Evolutionary conservation across 2,113 vertebrate genomes (phyloP).

Genomic region (Stictonetta naevosa): DNA sequence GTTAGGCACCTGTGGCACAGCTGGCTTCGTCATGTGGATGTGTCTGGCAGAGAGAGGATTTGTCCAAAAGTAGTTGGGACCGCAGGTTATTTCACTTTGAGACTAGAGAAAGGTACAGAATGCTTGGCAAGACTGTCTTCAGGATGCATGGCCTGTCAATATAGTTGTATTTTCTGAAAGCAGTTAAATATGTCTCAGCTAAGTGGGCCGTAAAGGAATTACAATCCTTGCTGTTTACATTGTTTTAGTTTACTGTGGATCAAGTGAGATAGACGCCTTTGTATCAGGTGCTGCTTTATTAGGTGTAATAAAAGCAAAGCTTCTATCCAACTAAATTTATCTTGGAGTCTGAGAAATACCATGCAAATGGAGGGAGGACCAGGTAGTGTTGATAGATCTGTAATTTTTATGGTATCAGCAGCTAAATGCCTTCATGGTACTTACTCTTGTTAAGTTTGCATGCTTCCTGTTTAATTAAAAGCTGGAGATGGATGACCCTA

Average conservation of each 20-base stretch:
- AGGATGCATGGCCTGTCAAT: neutral
- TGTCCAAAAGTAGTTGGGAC: neutral
- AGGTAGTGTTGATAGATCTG: neutral
- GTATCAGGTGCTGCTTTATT: slow-evolving; percentile 4
- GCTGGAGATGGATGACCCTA: neutral
- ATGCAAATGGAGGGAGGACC: neutral
- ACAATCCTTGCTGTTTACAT: neutral
- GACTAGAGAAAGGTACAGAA: neutral
- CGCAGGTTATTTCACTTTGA: neutral
- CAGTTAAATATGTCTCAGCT: neutral
- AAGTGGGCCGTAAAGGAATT: neutral
- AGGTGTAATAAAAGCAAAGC: neutral
- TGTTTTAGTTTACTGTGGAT: neutral
- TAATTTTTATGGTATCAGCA: neutral
- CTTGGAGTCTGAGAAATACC: neutral
- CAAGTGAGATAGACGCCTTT: neutral
- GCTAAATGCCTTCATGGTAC: neutral
- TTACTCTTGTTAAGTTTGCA: too few species aligned
- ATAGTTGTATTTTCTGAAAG: neutral
- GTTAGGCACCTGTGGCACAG: neutral
- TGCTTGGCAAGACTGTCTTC: neutral
- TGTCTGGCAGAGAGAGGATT: neutral
- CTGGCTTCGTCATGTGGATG: neutral
- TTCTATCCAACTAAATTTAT: neutral
- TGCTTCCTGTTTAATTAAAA: neutral